phyloP scores from a whole-genome alignment of 1,140 invertebrate genomes.

The Fopius arisanus region DNA sequence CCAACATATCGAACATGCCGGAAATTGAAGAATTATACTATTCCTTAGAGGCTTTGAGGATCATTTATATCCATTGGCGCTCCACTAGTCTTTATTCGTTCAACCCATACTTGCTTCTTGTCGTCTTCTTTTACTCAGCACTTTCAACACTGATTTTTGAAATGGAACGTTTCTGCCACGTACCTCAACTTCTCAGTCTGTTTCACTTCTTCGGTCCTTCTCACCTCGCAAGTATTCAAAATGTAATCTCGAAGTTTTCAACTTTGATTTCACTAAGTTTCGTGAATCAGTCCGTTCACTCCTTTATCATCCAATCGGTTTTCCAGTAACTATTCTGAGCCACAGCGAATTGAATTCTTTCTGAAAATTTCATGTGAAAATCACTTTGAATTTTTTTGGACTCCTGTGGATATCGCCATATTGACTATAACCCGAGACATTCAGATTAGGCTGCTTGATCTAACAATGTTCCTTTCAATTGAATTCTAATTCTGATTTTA shows the following conservation, averaged over 20 bases:
- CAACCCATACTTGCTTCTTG: background rate
- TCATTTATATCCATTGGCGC: background rate
- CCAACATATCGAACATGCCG: background rate
- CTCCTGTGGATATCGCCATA: no score
- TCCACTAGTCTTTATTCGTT: background rate
- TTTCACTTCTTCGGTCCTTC: background rate
- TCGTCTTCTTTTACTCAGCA: background rate
- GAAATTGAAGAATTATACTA: background rate
- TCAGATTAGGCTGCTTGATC: no score
- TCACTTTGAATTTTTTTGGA: background rate
- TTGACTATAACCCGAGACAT: no score
- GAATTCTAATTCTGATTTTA: no score
- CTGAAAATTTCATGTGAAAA: background rate
- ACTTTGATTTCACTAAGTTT: background rate
- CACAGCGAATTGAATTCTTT: background rate
- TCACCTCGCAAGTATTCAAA: background rate
- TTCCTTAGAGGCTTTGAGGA: background rate
- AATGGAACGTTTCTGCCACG: background rate
- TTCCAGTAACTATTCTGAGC: background rate
- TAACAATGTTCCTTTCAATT: no score
- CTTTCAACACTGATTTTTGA: background rate
- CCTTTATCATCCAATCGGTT: slow-evolving; percentile 2
- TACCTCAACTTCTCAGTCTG: background rate
- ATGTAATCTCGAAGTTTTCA: slow-evolving; percentile 7
- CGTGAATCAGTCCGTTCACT: background rate